These are phyloP conservation scores for Trichogramma pretiosum DNA, from an alignment of 1,140 invertebrate genomes.

Conservation along the genomic window DNA sequence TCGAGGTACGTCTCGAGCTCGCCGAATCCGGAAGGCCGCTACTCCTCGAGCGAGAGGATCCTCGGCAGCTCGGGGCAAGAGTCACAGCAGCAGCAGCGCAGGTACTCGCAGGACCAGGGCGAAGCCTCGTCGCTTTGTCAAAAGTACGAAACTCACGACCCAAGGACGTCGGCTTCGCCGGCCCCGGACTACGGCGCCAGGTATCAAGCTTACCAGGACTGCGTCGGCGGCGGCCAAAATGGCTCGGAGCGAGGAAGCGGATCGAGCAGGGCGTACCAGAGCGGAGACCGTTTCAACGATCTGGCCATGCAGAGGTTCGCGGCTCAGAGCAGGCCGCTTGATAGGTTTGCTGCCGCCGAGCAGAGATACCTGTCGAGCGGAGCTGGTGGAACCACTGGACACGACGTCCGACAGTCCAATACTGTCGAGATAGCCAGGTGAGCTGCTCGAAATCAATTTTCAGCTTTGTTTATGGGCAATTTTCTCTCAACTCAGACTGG, in stretches of 20 bases:
- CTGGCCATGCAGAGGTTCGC: constrained; percentile 43
- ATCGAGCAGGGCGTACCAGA: neutral
- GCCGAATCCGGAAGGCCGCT: constrained; percentile 34
- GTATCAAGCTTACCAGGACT: constrained; percentile 30
- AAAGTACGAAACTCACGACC: too few species aligned
- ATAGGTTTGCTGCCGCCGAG: constrained; percentile 33
- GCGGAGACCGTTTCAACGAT: constrained; percentile 46
- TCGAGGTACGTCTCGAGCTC: constrained; percentile 36
- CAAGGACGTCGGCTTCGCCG: constrained; percentile 29
- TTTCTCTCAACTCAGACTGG: too few species aligned
- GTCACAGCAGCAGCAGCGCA: neutral
- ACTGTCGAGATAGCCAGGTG: constrained; percentile 22
- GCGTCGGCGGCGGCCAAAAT: constrained; percentile 12
- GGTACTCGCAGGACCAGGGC: constrained; percentile 27
- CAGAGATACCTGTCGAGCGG: constrained; percentile 31
- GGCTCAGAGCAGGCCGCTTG: constrained; percentile 45
- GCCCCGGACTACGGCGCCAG: constrained; percentile 28
- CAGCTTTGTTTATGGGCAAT: neutral
- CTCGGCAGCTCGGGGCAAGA: constrained; percentile 15
- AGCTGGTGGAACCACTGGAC: constrained; percentile 21
- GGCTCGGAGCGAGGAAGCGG: too few species aligned
- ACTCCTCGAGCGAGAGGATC: constrained; percentile 35
- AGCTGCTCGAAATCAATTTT: neutral
- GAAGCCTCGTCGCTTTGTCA: constrained; percentile 32
- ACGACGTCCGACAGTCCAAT: constrained; percentile 21